These are phyloP conservation scores for Epistrophe grossulariae DNA, from an alignment of 2,888 invertebrate genomes.

Conservation along the genomic window DNA sequence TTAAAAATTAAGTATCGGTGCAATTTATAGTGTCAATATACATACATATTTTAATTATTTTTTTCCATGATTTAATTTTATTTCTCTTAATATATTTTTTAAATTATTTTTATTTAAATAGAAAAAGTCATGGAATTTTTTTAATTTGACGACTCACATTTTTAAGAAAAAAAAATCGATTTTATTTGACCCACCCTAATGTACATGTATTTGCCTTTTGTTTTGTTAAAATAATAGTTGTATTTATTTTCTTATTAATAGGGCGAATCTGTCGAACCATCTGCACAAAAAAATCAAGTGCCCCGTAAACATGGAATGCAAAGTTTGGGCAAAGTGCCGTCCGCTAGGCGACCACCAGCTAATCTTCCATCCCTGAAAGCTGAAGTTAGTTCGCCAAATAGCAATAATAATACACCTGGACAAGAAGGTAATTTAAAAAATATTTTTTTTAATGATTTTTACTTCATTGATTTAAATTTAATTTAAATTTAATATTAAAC, in stretches of 20 bases:
- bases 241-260: constrained; percentile 80
- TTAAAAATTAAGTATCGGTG: too few species aligned
- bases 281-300: constrained; percentile 94
- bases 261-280: constrained; percentile 95
- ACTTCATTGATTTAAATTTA: too few species aligned
- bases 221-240: neutral
- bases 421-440: constrained; percentile 78
- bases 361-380: constrained; percentile 99
- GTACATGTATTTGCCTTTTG: neutral
- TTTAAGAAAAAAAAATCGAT: too few species aligned
- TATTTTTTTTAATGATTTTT: too few species aligned
- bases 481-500: too few species aligned
- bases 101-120: too few species aligned
- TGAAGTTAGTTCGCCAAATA: constrained; percentile 87
- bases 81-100: too few species aligned
- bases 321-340: constrained; percentile 99
- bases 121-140: too few species aligned
- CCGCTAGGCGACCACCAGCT: constrained; percentile 98
- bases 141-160: too few species aligned
- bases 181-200: neutral
- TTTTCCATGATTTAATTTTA: too few species aligned
- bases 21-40: too few species aligned
- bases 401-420: constrained; percentile 79
- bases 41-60: too few species aligned
- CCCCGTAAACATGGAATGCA: constrained; percentile 99